A percentile compares a stretch with the other conserved stretches of the same genome.
Conservation (phyloP, 2,888 invertebrate species). For the Stramonita haemastoma region DNA sequence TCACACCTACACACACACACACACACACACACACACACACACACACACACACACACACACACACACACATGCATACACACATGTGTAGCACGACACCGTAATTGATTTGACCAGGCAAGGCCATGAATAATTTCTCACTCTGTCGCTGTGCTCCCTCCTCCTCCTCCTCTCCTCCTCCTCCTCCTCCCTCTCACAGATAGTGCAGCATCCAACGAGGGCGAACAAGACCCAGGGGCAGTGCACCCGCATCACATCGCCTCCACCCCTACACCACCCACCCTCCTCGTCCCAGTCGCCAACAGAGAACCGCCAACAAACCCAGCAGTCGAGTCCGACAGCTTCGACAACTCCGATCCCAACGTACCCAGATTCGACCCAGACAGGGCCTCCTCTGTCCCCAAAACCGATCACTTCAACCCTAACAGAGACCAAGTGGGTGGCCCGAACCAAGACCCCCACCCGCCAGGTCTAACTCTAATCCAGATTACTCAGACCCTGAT, state of each 20-base stretch:
- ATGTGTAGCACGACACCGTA: not conserved
- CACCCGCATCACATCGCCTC: not conserved
- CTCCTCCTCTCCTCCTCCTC: not conserved
- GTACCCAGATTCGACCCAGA: not conserved
- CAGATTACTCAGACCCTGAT: not conserved
- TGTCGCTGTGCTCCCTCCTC: not conserved
- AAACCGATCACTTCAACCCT: not conserved
- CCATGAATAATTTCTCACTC: not conserved
- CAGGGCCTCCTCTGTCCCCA: not conserved
- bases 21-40: no score
- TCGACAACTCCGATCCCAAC: not conserved
- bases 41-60: slow-evolving; percentile 16
- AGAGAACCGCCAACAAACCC: not conserved
- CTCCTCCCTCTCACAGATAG: not conserved
- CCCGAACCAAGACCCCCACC: not conserved
- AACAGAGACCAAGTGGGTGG: not conserved
- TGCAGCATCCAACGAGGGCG: not conserved
- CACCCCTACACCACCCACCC: not conserved
- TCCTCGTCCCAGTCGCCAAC: not conserved
- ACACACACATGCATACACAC: not conserved
- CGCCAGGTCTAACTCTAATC: not conserved
- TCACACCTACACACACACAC: no score
- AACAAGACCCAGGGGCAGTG: not conserved
- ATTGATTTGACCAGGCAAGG: not conserved
- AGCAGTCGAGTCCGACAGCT: not conserved